These are phyloP conservation scores for Oreonectes daqikongensis DNA, from an alignment of 2,797 vertebrate genomes.

Conservation along the genomic window DNA sequence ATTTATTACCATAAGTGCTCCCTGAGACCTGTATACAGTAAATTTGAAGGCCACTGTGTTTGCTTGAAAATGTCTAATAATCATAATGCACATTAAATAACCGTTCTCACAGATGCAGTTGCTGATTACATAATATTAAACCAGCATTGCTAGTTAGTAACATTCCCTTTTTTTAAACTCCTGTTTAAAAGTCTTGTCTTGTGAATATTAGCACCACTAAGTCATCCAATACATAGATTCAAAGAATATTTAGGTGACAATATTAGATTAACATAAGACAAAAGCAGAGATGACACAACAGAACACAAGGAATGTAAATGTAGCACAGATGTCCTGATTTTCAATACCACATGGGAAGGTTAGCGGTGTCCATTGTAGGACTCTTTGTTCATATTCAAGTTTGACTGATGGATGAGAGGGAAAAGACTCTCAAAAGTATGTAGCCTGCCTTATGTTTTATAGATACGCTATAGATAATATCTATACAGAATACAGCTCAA, in stretches of 20 bases:
- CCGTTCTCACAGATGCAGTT: not conserved
- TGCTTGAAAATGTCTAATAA: not conserved
- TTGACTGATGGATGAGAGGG: constrained; percentile 9
- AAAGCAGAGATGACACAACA: constrained; percentile 6
- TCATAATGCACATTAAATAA: constrained; percentile 3
- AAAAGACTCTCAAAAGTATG: not conserved
- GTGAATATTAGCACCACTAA: constrained; percentile 4
- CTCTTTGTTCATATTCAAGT: constrained; percentile 47
- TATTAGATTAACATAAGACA: not conserved
- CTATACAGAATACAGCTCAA: constrained; percentile 17
- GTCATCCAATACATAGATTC: not conserved
- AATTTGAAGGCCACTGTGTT: constrained; percentile 13
- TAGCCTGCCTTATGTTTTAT: not conserved
- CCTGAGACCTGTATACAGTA: constrained; percentile 46
- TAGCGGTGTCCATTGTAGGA: constrained; percentile 41
- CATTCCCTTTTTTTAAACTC: not conserved
- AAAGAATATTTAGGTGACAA: not conserved
- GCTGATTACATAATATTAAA: not conserved
- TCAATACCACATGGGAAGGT: not conserved
- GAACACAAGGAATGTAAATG: too few relatives aligned
- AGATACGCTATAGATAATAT: not conserved
- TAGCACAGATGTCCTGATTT: constrained; percentile 11
- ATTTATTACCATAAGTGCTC: constrained; percentile 26
- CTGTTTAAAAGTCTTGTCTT: not conserved
- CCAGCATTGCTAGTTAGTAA: not conserved